These are phyloP conservation scores for Eupithecia centaureata DNA, from an alignment of 2,888 invertebrate genomes.

Conservation along the genomic window DNA sequence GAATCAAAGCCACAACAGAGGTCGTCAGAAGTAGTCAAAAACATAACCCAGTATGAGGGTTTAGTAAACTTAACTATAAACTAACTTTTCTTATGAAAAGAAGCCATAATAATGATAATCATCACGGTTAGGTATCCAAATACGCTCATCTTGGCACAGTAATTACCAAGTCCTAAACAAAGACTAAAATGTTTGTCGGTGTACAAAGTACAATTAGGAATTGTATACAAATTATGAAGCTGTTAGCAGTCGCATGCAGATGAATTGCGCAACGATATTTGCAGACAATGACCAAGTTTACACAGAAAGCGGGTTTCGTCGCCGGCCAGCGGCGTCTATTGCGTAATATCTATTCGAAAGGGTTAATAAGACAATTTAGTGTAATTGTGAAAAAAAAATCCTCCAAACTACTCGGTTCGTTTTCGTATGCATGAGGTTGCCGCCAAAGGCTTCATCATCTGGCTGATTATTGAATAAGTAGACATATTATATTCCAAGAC, in stretches of 20 bases:
- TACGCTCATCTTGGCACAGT: constrained; percentile 33
- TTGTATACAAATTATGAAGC: constrained; percentile 47
- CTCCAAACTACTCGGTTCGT: no score
- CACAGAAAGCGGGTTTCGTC: constrained; percentile 8
- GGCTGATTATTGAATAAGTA: no score
- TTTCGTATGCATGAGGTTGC: no score
- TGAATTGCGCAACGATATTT: constrained; percentile 38
- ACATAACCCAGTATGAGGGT: no score
- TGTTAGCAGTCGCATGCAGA: constrained; percentile 38
- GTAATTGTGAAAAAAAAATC: no score
- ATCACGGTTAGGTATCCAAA: not conserved
- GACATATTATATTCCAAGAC: no score
- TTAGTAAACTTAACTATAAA: no score
- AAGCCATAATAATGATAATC: not conserved
- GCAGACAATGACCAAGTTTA: constrained; percentile 24
- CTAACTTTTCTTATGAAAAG: no score
- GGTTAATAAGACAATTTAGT: no score
- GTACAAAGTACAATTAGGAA: constrained; percentile 45
- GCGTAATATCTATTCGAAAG: not conserved
- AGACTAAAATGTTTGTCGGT: constrained; percentile 21
- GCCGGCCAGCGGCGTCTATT: not conserved
- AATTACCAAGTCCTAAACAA: constrained; percentile 27
- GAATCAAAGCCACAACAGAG: no score
- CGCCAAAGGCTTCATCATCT: no score
- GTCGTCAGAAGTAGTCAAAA: no score